Conservation (phyloP, 2,113 vertebrate genomes). For the Neopipo cinnamomea region DNA sequence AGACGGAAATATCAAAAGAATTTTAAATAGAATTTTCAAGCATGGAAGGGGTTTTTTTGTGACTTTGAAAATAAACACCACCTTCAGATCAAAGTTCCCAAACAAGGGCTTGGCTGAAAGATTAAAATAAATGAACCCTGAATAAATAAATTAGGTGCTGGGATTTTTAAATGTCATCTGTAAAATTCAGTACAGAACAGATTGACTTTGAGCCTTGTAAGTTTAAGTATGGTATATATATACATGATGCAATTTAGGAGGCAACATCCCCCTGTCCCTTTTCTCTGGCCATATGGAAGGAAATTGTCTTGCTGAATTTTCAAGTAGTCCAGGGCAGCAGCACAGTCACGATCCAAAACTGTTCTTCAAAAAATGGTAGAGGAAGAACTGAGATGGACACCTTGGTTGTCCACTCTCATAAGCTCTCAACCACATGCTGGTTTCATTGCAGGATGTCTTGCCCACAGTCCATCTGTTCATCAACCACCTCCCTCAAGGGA, state of each 20-base stretch:
- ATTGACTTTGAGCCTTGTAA: neutral
- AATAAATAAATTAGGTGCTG: slow-evolving; percentile 29
- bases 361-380: neutral
- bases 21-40: slow-evolving; percentile 33
- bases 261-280: neutral
- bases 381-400: neutral
- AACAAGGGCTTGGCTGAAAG: slow-evolving; percentile 13
- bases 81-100: slow-evolving; percentile 42
- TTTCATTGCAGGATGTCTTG: neutral
- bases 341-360: neutral
- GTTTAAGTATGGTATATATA: neutral
- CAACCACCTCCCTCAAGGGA: neutral
- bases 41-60: neutral
- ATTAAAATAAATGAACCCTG: slow-evolving; percentile 47
- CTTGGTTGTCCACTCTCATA: neutral
- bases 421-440: neutral
- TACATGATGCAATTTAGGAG: neutral
- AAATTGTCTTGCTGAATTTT: neutral
- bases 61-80: slow-evolving; percentile 44
- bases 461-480: neutral
- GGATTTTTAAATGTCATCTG: slow-evolving; percentile 27
- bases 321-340: neutral
- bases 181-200: neutral
- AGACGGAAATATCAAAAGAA: slow-evolving; percentile 17
- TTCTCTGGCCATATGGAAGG: neutral